Evolutionary conservation across 2,888 invertebrate genomes (phyloP).

Genomic region (Pyralis farinalis): DNA sequence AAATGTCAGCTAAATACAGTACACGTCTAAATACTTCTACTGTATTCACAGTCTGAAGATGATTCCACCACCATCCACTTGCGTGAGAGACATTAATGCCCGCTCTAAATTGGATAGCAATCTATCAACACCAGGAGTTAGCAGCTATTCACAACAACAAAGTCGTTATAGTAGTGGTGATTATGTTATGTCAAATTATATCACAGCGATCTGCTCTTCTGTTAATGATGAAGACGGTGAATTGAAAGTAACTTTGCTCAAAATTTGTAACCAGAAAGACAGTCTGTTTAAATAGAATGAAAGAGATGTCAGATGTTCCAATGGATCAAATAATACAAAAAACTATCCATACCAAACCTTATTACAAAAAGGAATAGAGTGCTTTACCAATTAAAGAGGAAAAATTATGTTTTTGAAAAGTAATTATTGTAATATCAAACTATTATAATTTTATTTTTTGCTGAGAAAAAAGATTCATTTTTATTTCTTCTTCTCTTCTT

Average conservation of each 20-base stretch:
- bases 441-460: too few species aligned
- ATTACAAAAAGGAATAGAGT: too few species aligned
- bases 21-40: not conserved
- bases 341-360: constrained; percentile 17
- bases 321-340: constrained; percentile 16
- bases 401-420: too few species aligned
- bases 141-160: too few species aligned
- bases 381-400: too few species aligned
- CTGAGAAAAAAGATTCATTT: too few species aligned
- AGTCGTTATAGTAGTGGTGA: not conserved
- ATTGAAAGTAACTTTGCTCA: constrained; percentile 15
- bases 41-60: not conserved
- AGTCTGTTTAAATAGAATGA: constrained; percentile 17
- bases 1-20: too few species aligned
- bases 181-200: constrained; percentile 5
- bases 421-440: too few species aligned
- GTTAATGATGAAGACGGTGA: constrained; percentile 19
- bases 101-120: too few species aligned
- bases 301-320: constrained; percentile 19
- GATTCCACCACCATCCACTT: not conserved
- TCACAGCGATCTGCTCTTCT: constrained; percentile 15
- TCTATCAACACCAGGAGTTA: too few species aligned
- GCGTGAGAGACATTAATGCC: not conserved
- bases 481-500: too few species aligned
- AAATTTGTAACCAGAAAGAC: constrained; percentile 16